phyloP scores from a whole-genome alignment of 2,888 invertebrate genomes.

The Ophioninae sp. region DNA sequence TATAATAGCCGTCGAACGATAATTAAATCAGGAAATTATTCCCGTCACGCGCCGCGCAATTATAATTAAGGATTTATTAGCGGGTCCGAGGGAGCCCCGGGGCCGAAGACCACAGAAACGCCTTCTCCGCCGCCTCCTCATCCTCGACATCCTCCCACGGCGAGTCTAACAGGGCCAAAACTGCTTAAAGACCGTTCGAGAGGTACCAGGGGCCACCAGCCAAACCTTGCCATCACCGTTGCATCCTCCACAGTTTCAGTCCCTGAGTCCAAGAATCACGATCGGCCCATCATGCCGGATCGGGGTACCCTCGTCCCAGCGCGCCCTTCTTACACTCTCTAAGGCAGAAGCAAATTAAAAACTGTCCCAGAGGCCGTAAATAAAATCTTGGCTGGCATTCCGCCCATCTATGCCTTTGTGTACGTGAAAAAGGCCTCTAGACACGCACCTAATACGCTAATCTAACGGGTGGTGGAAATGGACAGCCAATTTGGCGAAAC shows the following conservation, averaged over 20 bases:
- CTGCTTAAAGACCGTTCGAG: constrained; percentile 74
- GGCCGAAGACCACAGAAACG: constrained; percentile 77
- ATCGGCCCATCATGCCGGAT: constrained; percentile 50
- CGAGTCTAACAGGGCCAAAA: constrained; percentile 78
- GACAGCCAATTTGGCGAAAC: neutral
- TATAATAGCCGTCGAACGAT: constrained; percentile 76
- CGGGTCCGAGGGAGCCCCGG: constrained; percentile 71
- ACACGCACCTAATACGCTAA: constrained; percentile 76
- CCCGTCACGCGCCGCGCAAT: constrained; percentile 80
- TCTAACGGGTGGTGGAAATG: constrained; percentile 73
- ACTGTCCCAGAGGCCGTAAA: constrained; percentile 81
- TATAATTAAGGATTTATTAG: constrained; percentile 81
- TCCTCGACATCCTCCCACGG: constrained; percentile 70
- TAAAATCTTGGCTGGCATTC: constrained; percentile 79
- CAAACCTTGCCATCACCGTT: constrained; percentile 59
- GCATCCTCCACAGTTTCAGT: constrained; percentile 37
- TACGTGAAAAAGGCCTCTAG: constrained; percentile 76
- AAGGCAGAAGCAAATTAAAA: constrained; percentile 80
- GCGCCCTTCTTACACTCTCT: constrained; percentile 61
- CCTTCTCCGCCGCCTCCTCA: constrained; percentile 68
- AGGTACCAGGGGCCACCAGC: constrained; percentile 61
- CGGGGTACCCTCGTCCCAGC: constrained; percentile 60
- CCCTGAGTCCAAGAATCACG: constrained; percentile 55
- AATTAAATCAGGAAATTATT: constrained; percentile 81
- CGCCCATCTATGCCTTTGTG: constrained; percentile 73